These are phyloP conservation scores for Drosophila barbarae DNA, from an alignment of 2,888 invertebrate species.

Conservation along the genomic window DNA sequence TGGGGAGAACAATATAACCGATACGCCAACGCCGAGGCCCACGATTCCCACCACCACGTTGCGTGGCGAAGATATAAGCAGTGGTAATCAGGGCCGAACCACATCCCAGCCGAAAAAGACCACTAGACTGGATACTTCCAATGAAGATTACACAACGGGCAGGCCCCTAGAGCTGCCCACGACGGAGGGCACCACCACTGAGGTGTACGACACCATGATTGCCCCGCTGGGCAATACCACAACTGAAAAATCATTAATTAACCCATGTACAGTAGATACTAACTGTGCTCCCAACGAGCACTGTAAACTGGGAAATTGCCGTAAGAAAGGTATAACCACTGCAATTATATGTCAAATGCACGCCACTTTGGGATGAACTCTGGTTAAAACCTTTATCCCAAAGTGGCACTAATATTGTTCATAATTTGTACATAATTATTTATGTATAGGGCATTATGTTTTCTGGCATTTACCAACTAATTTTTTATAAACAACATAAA, in stretches of 20 bases:
- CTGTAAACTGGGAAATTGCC: slow-evolving; percentile 82
- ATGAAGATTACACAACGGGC: slow-evolving; percentile 68
- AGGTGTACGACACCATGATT: slow-evolving; percentile 62
- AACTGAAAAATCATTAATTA: slow-evolving; percentile 76
- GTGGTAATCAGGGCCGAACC: slow-evolving; percentile 60
- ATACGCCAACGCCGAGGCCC: slow-evolving; percentile 59
- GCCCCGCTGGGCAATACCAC: slow-evolving; percentile 64
- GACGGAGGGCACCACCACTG: slow-evolving; percentile 68
- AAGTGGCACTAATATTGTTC: slow-evolving; percentile 20
- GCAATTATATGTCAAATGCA: slow-evolving; percentile 17
- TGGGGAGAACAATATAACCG: slow-evolving; percentile 79
- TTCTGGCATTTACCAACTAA: slow-evolving; percentile 34
- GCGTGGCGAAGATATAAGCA: slow-evolving; percentile 57
- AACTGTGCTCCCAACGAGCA: slow-evolving; percentile 83
- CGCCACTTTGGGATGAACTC: slow-evolving; percentile 31
- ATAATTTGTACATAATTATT: slow-evolving; percentile 30
- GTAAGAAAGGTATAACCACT: slow-evolving; percentile 79
- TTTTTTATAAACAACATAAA: slow-evolving; percentile 12
- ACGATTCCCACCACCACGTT: slow-evolving; percentile 55
- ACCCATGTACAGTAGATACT: slow-evolving; percentile 82
- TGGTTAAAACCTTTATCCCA: slow-evolving; percentile 10
- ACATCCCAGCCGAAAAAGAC: slow-evolving; percentile 75
- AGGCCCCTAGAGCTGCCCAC: slow-evolving; percentile 64
- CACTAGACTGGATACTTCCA: slow-evolving; percentile 78
- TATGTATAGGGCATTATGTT: slow-evolving; percentile 35